Base-by-base conservation (phyloP, 2,113 vertebrate genomes). In the Hyla sarda region DNA sequence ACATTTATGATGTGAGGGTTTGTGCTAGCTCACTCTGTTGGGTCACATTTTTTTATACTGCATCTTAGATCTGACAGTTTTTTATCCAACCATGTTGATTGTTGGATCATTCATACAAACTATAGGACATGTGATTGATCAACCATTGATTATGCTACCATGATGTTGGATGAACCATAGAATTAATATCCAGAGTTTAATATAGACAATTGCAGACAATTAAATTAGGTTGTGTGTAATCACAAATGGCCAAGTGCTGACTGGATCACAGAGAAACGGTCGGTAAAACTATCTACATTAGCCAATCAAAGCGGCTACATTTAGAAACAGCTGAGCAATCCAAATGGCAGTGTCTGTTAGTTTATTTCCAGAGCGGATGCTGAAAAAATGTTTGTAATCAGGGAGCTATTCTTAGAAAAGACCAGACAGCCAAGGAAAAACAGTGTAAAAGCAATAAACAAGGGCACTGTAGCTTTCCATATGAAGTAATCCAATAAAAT, bases 401-500 rank as follows among this genome's bases (percentile, higher is more conserved):
- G 13, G 1, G 21, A 58, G 32, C 30, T 79, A 79, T 79, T 58
- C 30, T 79, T 56, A 79, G 52, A 37, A 58, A 79, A n/a, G 3
- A 30, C 76, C 76, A 79, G 28, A 79, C 30, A 23, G 52, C 9
- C 52, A 58, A 41, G 34, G 41, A 79, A 71, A 79, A 56, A 77
- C 34, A 34, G 47, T 4, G 16, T 34, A 8, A 32, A 34, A 71
- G 65, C 11, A 41, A 34, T 41, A 83, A 83, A 54, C 62, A 67
- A 69, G 48, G 72, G 30, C 19, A 67, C 19, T 48, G 28, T 41
- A 16, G 14, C 50, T 54, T 30, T 72, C 28, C 56, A 72, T 60
- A 79, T 69, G 45, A 69, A 77, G 19, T n/a, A 50, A 85, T 86
- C 11, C 23, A 23, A 47, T 60, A 21, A 74, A 82, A 69, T 45